A percentile compares a stretch with the other conserved stretches of the same genome.
Conservation (phyloP, 1,140 invertebrate genomes). For the Hermetia illucens region DNA sequence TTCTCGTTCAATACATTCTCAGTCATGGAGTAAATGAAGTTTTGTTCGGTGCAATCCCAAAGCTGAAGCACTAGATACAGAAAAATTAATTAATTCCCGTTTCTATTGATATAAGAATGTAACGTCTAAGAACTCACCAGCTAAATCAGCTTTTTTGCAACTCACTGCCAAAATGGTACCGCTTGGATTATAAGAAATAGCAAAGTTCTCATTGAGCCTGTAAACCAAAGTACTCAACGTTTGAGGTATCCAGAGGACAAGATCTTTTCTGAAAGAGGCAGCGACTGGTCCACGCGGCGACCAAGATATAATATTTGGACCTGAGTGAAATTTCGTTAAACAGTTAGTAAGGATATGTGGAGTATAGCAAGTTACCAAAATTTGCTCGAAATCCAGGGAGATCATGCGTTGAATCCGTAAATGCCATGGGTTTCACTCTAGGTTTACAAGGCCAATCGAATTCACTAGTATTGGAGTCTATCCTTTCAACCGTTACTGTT, state of each 20-base stretch:
- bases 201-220: constrained; percentile 13
- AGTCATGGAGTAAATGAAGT: no score
- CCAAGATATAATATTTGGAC: constrained; percentile 24
- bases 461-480: constrained; percentile 3
- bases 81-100: constrained; percentile 1
- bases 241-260: constrained; percentile 20
- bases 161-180: constrained; percentile 19
- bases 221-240: constrained; percentile 20
- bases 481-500: neutral
- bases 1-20: no score
- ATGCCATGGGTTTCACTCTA: constrained; percentile 14
- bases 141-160: constrained; percentile 14
- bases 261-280: constrained; percentile 16
- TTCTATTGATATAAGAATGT: no score
- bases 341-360: no score
- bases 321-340: constrained; percentile 3
- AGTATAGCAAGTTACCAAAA: constrained; percentile 8
- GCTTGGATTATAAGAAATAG: constrained; percentile 18
- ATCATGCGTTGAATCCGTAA: constrained; percentile 20
- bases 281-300: constrained; percentile 19
- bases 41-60: no score
- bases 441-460: constrained; percentile 21
- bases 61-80: constrained; percentile 15
- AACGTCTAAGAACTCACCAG: no score
- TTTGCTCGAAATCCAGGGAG: constrained; percentile 13